These are phyloP conservation scores for Anastrepha obliqua DNA, from an alignment of 1,140 invertebrate species.

Conservation along the genomic window DNA sequence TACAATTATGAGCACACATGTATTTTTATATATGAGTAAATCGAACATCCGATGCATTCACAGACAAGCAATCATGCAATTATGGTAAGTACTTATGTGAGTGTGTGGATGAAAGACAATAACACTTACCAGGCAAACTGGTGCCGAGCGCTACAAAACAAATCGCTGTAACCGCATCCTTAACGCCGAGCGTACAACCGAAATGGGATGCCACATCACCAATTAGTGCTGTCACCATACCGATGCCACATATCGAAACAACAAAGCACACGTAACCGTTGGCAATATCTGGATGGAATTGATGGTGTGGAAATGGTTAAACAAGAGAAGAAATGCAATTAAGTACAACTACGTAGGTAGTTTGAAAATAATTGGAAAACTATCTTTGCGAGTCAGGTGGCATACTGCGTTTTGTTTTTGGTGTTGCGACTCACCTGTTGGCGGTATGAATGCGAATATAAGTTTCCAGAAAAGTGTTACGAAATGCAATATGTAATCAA, in stretches of 20 bases:
- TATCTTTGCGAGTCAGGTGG: background rate
- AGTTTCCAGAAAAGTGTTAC: constrained; percentile 98
- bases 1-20: background rate
- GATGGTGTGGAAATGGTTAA: background rate
- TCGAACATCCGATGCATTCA: background rate
- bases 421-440: constrained; percentile 85
- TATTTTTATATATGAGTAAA: background rate
- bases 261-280: constrained; percentile 96
- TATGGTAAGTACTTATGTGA: background rate
- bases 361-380: background rate
- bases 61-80: background rate
- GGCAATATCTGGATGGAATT: constrained; percentile 64
- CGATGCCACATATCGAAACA: constrained; percentile 94
- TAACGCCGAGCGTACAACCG: constrained; percentile 96
- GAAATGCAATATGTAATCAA: constrained; percentile 97
- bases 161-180: constrained; percentile 97
- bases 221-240: constrained; percentile 94
- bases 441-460: constrained; percentile 97
- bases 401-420: background rate
- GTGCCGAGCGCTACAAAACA: constrained; percentile 97
- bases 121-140: constrained; percentile 90
- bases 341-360: background rate
- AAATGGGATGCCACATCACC: constrained; percentile 97
- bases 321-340: constrained; percentile 29
- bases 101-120: background rate